Evolutionary conservation across 37 sponge, comb jelly and placozoan genomes (phyloP).

Genomic region (Beroe ovata): DNA sequence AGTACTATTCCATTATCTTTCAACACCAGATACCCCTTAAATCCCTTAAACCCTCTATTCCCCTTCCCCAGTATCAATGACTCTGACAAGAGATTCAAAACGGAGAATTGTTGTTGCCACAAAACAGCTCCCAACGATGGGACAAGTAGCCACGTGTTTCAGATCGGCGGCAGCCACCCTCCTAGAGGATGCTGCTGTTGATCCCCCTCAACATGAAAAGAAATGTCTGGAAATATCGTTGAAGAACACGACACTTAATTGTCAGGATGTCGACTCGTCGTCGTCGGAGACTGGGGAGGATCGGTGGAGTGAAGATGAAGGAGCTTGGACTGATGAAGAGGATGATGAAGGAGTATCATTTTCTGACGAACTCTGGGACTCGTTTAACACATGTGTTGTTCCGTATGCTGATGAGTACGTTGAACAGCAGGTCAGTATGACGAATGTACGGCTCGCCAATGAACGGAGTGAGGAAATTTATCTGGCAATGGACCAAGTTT

Average conservation of each 20-base stretch:
- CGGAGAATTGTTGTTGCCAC: conserved; percentile 12
- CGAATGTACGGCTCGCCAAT: not conserved
- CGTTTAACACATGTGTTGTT: conserved; percentile 18
- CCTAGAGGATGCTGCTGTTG: not conserved
- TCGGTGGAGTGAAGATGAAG: not conserved
- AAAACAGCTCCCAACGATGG: not conserved
- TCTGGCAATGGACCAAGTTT: not conserved
- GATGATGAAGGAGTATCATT: conserved; percentile 9
- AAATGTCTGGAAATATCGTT: not conserved
- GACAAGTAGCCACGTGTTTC: conserved; percentile 46
- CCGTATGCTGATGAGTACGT: conserved; percentile 31
- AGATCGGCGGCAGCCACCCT: conserved; percentile 8
- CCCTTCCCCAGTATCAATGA: conserved; percentile 44
- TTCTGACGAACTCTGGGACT: conserved; percentile 33
- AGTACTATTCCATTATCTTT: no score
- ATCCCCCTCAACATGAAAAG: not conserved
- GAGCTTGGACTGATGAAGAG: conserved; percentile 29
- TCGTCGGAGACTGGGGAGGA: not conserved
- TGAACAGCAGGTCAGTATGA: not conserved
- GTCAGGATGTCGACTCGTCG: not conserved
- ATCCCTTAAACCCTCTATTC: no score
- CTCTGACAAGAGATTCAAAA: conserved; percentile 38
- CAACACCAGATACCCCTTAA: no score
- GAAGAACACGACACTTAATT: not conserved
- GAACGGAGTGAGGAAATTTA: not conserved